Percentiles rank a stretch among this genome's conserved stretches.
phyloP scores from a whole-genome alignment of 2,888 invertebrate genomes.

The Euzophera pinguis region DNA sequence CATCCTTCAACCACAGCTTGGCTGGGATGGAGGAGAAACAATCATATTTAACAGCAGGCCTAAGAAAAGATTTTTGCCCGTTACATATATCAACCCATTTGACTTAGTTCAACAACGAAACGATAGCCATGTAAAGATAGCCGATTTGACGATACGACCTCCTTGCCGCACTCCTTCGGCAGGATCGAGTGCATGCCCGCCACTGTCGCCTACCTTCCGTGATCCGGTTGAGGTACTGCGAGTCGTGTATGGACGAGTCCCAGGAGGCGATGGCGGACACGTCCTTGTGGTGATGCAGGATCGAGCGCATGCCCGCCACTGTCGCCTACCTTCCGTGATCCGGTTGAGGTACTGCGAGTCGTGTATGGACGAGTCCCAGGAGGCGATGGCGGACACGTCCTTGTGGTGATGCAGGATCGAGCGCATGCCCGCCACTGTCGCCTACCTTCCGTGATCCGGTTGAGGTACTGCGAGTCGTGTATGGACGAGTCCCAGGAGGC shows the following conservation, averaged over 20 bases:
- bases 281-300: constrained; percentile 91
- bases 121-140: too few species aligned
- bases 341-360: constrained; percentile 96
- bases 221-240: constrained; percentile 92
- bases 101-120: too few species aligned
- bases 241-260: constrained; percentile 99
- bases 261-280: constrained; percentile 96
- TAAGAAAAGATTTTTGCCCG: too few species aligned
- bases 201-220: too few species aligned
- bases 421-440: constrained; percentile 97
- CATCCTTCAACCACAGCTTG: too few species aligned
- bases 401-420: constrained; percentile 90
- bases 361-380: constrained; percentile 99
- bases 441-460: constrained; percentile 94
- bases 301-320: too few species aligned
- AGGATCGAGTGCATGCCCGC: too few species aligned
- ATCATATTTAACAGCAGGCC: too few species aligned
- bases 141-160: constrained; percentile 96
- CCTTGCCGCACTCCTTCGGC: constrained; percentile 97
- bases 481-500: constrained; percentile 99
- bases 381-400: constrained; percentile 93
- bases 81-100: too few species aligned
- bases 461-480: constrained; percentile 95
- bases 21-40: too few species aligned
- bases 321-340: constrained; percentile 93